Conservation (phyloP, 2,113 vertebrate genomes). For the Phycodurus eques region DNA sequence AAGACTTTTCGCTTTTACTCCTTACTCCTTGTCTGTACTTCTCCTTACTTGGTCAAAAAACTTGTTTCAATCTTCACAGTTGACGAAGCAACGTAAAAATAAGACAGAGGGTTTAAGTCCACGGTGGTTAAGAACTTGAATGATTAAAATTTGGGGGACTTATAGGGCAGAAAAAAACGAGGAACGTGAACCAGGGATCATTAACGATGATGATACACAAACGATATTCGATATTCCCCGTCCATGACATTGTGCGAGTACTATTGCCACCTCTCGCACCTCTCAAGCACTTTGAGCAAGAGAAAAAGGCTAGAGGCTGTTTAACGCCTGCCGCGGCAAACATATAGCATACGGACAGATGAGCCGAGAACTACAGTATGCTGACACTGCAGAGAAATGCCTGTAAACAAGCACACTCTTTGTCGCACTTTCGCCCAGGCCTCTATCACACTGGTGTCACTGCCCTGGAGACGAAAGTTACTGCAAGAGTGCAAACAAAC, state of each 20-base stretch:
- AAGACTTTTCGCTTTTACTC: not conserved
- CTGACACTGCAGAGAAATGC: conserved; percentile 28
- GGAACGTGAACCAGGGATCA: too few relatives aligned
- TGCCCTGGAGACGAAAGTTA: conserved; percentile 40
- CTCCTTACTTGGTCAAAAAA: too few relatives aligned
- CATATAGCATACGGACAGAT: conserved; percentile 25
- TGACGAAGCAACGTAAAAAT: not conserved
- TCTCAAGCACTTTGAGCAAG: too few relatives aligned
- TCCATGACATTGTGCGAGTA: too few relatives aligned
- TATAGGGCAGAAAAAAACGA: too few relatives aligned
- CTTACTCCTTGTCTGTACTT: too few relatives aligned
- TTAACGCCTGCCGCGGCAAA: conserved; percentile 5
- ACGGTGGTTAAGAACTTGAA: not conserved
- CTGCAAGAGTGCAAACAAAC: conserved; percentile 2
- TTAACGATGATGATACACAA: too few relatives aligned
- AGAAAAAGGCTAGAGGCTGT: not conserved
- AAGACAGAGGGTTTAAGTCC: not conserved
- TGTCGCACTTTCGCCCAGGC: conserved; percentile 29
- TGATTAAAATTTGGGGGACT: not conserved
- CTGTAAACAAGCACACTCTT: conserved; percentile 47
- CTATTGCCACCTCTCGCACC: too few relatives aligned
- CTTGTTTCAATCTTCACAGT: not conserved
- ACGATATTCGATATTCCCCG: too few relatives aligned
- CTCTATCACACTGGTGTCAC: conserved; percentile 13
- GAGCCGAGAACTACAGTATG: conserved; percentile 15